Percentiles rank a stretch among this genome's conserved stretches.
phyloP scores from a whole-genome alignment of 2,797 vertebrate species.

The Lutjanus campechanus region DNA sequence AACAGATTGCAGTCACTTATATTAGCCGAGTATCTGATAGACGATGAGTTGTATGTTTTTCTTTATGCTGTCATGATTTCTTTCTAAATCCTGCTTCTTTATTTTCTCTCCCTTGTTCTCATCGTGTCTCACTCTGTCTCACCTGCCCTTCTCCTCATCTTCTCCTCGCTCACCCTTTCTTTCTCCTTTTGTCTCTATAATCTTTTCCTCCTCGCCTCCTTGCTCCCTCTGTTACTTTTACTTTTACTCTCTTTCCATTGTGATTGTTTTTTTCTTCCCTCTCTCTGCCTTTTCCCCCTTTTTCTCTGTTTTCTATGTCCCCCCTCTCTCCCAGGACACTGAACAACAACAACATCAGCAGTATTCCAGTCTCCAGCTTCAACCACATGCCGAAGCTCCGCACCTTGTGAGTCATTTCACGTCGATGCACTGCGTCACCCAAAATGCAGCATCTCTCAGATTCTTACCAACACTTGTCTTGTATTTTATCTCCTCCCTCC shows the following conservation, averaged over 20 bases:
- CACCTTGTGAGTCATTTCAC: slow-evolving; percentile 91
- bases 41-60: neutral
- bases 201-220: neutral
- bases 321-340: slow-evolving; percentile 86
- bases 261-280: neutral
- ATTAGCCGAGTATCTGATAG: neutral
- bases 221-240: neutral
- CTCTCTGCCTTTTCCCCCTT: neutral
- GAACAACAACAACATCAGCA: slow-evolving; percentile 98
- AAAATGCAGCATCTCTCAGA: slow-evolving; percentile 5
- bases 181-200: too few species aligned
- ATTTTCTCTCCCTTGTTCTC: too few species aligned
- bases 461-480: neutral
- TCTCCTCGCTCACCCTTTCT: too few species aligned
- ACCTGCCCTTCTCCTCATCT: too few species aligned
- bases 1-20: neutral
- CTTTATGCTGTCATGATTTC: too few species aligned
- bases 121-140: too few species aligned
- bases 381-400: slow-evolving; percentile 99
- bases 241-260: neutral
- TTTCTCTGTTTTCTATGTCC: neutral
- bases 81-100: neutral
- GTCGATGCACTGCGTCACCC: slow-evolving; percentile 13
- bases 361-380: slow-evolving; percentile 97
- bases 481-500: neutral